Conservation (phyloP, 2,888 invertebrate species). For the Villa cingulata region DNA sequence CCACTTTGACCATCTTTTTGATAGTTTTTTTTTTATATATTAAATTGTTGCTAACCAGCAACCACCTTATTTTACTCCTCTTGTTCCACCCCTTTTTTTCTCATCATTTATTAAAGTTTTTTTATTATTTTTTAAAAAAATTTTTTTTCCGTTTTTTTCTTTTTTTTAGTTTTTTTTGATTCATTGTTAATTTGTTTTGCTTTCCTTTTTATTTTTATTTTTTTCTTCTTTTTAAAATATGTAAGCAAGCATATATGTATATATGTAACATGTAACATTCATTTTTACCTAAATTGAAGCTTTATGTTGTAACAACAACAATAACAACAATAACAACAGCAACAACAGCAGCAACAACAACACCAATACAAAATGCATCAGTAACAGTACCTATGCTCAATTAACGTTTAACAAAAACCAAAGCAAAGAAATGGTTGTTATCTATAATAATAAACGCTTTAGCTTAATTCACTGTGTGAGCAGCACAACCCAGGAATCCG, state of each 20-base stretch:
- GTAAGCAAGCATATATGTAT: too few relatives aligned
- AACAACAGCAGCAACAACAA: too few relatives aligned
- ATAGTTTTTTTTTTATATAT: conserved; percentile 6
- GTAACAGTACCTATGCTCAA: too few relatives aligned
- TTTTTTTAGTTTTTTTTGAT: too few relatives aligned
- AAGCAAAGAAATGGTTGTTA: too few relatives aligned
- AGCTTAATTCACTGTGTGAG: background rate
- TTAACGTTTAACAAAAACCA: too few relatives aligned
- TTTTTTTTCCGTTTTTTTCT: background rate
- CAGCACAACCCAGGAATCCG: conserved; percentile 8
- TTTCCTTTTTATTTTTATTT: too few relatives aligned
- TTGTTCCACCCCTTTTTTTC: background rate
- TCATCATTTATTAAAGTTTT: background rate
- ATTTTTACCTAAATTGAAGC: background rate
- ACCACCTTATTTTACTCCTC: background rate
- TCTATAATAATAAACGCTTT: background rate
- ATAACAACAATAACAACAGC: too few relatives aligned
- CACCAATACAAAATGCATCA: too few relatives aligned
- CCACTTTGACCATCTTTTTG: conserved; percentile 9
- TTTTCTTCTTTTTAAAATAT: too few relatives aligned
- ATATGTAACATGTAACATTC: background rate
- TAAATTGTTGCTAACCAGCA: background rate
- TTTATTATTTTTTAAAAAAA: background rate
- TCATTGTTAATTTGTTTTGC: too few relatives aligned
- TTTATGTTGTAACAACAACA: too few relatives aligned